Evolutionary conservation across 2,888 invertebrate species (phyloP).

Genomic region (Leptopilina drosophilae): DNA sequence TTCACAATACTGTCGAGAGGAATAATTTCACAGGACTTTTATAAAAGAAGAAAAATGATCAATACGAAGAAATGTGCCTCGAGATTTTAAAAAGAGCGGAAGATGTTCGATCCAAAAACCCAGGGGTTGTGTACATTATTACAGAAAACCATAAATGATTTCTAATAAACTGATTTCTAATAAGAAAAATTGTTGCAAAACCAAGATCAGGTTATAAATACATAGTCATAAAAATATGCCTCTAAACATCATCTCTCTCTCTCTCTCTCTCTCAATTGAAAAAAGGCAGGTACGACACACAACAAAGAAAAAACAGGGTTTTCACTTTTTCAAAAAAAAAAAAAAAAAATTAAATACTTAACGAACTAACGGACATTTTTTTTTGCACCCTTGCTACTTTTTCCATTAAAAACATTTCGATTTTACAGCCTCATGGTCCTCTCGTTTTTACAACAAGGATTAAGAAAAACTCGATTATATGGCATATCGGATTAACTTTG

Average conservation of each 20-base stretch:
- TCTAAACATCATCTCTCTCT: not conserved
- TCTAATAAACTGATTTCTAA: constrained; percentile 29
- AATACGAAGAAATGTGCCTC: constrained; percentile 12
- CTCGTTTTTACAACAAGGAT: constrained; percentile 59
- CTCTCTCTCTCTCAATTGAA: not conserved
- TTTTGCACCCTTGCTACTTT: constrained; percentile 18
- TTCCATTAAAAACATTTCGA: not conserved
- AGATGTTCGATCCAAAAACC: not conserved
- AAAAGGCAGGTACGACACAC: constrained; percentile 46
- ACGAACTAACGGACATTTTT: not conserved
- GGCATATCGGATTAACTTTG: constrained; percentile 68
- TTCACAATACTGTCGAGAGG: not conserved
- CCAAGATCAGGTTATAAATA: not conserved
- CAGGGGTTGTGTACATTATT: constrained; percentile 58
- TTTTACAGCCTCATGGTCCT: constrained; percentile 7
- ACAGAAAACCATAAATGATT: constrained; percentile 68
- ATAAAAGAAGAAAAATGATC: constrained; percentile 30
- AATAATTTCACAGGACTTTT: constrained; percentile 15
- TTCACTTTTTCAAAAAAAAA: not conserved
- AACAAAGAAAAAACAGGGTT: constrained; percentile 30
- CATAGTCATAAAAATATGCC: constrained; percentile 41
- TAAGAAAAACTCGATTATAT: constrained; percentile 66
- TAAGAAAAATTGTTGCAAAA: constrained; percentile 51
- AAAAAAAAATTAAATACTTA: constrained; percentile 2
- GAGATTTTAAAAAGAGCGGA: not conserved